A percentile compares a stretch with the other conserved stretches of the same genome.
Conservation (phyloP, 2,113 vertebrate genomes). For the Proterorhinus semilunaris region DNA sequence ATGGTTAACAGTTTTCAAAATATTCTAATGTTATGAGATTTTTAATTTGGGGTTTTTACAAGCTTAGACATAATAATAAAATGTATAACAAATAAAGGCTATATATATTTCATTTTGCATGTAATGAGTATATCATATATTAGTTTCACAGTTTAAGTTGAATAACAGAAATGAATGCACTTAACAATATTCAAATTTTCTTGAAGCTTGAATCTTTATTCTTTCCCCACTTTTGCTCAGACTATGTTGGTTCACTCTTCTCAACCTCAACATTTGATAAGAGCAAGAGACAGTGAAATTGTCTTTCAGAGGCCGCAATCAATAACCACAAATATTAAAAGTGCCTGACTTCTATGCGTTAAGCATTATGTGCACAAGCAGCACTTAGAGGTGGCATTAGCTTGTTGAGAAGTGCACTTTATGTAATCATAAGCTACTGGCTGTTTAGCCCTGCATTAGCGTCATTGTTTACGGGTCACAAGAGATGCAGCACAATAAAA, state of each 20-base stretch:
- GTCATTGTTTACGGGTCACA: slow-evolving; percentile 53
- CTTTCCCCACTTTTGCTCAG: slow-evolving; percentile 43
- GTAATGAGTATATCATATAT: no score
- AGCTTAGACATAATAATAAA: no score
- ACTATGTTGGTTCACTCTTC: slow-evolving; percentile 46
- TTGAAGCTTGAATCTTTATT: slow-evolving; percentile 33
- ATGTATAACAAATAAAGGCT: no score
- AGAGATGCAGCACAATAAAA: slow-evolving; percentile 41
- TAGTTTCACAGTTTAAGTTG: no score
- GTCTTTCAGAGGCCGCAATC: slow-evolving; percentile 60
- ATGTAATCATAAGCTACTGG: slow-evolving; percentile 48
- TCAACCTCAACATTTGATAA: slow-evolving; percentile 72
- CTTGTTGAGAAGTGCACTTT: slow-evolving; percentile 35
- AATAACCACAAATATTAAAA: slow-evolving; percentile 73
- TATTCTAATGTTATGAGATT: no score
- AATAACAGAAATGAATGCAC: no score
- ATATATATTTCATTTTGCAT: no score
- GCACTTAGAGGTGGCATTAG: slow-evolving; percentile 31
- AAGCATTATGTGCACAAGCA: slow-evolving; percentile 14
- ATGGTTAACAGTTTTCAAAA: no score
- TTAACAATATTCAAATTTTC: no score
- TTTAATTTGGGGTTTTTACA: no score
- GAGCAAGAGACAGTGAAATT: slow-evolving; percentile 62
- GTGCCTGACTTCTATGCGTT: not conserved
- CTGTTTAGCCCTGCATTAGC: slow-evolving; percentile 33